Percentiles rank a stretch among this genome's conserved stretches.
Conservation (phyloP, 2,797 vertebrate species). For the Orientallactaga sibirica region DNA sequence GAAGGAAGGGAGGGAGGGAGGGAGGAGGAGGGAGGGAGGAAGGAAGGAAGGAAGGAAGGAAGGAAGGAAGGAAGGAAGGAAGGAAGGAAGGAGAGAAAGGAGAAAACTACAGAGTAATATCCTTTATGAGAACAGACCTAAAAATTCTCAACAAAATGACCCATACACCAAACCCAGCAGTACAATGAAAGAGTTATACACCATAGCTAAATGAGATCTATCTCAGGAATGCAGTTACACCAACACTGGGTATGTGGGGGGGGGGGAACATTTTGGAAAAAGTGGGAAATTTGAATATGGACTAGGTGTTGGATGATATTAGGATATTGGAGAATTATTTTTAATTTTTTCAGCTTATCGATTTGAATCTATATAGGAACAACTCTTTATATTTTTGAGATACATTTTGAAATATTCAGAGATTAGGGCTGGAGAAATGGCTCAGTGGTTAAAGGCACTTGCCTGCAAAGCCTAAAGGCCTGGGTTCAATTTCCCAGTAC, state of each 20-base stretch:
- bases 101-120: no score
- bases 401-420: conserved; percentile 3
- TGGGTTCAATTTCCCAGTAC: no score
- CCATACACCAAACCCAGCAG: background rate
- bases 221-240: background rate
- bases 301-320: background rate
- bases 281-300: conserved; percentile 9
- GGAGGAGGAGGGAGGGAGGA: no score
- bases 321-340: conserved; percentile 27
- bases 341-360: conserved; percentile 26
- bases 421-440: no score
- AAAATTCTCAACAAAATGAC: background rate
- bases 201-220: background rate
- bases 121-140: background rate
- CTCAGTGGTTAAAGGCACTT: no score
- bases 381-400: conserved; percentile 31
- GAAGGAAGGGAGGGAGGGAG: no score
- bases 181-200: background rate
- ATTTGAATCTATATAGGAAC: background rate
- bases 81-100: background rate
- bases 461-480: no score
- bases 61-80: no score
- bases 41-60: no score
- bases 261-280: conserved; percentile 20
- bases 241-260: no score